Conservation (phyloP, 2,113 vertebrate genomes). For the Macroglossus sobrinus region DNA sequence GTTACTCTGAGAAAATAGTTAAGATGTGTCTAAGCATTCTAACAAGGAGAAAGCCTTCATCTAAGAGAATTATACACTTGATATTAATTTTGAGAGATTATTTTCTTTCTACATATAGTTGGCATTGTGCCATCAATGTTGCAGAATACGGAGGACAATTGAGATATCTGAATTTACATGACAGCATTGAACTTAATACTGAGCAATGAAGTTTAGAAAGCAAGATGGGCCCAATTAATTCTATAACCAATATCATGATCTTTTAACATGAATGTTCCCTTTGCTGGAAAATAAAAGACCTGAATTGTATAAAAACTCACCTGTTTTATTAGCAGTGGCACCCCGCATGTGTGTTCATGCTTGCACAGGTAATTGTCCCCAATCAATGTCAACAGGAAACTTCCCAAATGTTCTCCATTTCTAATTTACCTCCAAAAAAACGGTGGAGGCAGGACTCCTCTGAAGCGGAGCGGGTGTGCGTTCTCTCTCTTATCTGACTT, state of each 20-base stretch:
- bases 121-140: background rate
- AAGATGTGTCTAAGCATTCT: background rate
- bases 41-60: background rate
- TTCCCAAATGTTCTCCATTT: background rate
- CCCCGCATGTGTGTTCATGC: accelerated
- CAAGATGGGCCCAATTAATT: background rate
- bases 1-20: background rate
- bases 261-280: background rate
- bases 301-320: background rate
- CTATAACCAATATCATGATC: background rate
- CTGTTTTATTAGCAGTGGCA: background rate
- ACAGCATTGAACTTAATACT: background rate
- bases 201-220: background rate
- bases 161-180: background rate
- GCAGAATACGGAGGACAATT: background rate
- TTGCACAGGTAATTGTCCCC: background rate
- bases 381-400: background rate
- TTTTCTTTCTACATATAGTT: background rate
- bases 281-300: background rate
- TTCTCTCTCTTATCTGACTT: background rate
- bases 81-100: background rate
- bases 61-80: background rate
- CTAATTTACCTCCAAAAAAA: background rate
- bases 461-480: background rate
- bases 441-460: background rate